A percentile compares a stretch with the other conserved stretches of the same genome.
Conservation (phyloP, 2,113 vertebrate species). For the Spermophilus dauricus region DNA sequence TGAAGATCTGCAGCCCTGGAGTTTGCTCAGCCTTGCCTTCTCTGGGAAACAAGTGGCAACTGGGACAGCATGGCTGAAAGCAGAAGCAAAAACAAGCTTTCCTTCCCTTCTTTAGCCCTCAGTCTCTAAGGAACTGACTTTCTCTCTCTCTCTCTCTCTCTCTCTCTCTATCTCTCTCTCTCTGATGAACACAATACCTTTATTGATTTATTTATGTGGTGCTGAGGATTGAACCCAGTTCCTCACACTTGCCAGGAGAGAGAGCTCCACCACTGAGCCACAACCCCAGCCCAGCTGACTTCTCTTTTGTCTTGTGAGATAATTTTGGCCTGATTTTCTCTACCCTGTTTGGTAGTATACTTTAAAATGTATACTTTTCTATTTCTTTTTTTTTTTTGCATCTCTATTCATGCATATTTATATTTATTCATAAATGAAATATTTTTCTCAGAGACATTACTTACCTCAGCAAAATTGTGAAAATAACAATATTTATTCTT, state of each 20-base stretch:
- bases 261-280: no score
- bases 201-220: no score
- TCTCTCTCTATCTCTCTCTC: no score
- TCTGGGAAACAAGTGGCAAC: not conserved
- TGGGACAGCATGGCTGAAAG: not conserved
- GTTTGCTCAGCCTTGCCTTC: not conserved
- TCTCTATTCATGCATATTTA: no score
- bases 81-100: not conserved
- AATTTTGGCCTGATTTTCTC: slow-evolving; percentile 59
- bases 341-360: not conserved
- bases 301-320: not conserved
- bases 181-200: no score
- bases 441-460: no score
- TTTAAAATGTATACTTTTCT: slow-evolving; percentile 66
- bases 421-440: no score
- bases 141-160: no score
- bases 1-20: not conserved
- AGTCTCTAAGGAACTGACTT: not conserved
- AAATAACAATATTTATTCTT: no score
- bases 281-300: not conserved
- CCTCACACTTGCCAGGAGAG: no score
- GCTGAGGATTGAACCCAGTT: no score
- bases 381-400: not conserved
- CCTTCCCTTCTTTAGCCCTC: not conserved
- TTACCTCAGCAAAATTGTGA: no score